These are phyloP conservation scores for Ctenopoma kingsleyae DNA, from an alignment of 2,797 vertebrate genomes.

Conservation along the genomic window DNA sequence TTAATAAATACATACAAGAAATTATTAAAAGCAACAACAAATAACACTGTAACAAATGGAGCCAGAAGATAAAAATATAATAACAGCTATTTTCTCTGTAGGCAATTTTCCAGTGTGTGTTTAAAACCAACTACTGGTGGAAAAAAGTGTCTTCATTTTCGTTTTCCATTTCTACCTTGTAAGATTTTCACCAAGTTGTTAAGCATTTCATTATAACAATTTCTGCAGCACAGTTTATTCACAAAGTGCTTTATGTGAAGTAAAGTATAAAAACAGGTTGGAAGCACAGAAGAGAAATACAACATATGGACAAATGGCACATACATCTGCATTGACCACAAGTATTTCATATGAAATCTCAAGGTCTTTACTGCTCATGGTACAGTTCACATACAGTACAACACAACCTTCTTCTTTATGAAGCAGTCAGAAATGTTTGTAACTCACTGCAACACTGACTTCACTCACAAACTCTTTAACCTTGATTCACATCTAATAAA, in stretches of 20 bases:
- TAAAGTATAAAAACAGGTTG: not conserved
- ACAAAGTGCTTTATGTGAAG: not conserved
- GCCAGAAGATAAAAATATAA: not conserved
- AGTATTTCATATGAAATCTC: not conserved
- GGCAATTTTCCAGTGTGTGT: slow-evolving; percentile 8
- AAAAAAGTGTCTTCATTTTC: slow-evolving; percentile 1
- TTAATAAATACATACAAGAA: not conserved
- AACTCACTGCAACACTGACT: too few species aligned
- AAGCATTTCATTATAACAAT: not conserved
- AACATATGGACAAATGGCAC: too few species aligned
- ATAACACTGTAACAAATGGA: not conserved
- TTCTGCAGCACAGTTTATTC: not conserved
- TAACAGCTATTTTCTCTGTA: slow-evolving; percentile 5
- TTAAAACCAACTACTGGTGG: slow-evolving; percentile 1
- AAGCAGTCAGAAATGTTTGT: too few species aligned
- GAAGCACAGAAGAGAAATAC: too few species aligned
- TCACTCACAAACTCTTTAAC: too few species aligned
- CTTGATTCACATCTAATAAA: too few species aligned
- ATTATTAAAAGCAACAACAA: not conserved
- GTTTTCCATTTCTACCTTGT: not conserved
- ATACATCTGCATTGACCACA: too few species aligned
- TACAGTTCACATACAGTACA: too few species aligned
- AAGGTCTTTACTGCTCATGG: too few species aligned
- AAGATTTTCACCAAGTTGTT: not conserved
- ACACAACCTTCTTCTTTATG: too few species aligned